Conservation (phyloP, 2,888 invertebrate species). For the Tinea semifulvella region DNA sequence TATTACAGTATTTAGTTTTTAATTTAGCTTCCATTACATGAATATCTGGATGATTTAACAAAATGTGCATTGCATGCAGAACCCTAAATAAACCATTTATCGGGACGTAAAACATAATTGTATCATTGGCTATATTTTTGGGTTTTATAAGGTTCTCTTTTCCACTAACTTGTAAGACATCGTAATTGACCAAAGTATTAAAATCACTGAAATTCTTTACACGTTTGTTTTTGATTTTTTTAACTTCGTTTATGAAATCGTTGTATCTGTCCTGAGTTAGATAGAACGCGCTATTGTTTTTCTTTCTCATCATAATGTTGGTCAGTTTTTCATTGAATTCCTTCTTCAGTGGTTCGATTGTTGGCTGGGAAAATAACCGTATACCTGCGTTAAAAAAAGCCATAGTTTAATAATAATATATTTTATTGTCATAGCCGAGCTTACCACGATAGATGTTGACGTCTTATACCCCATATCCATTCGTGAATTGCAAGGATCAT, state of each 20-base stretch:
- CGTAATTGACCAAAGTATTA: conserved; percentile 42
- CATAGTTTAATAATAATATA: no score
- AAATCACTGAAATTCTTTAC: conserved; percentile 41
- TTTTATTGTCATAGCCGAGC: no score
- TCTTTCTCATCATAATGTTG: conserved; percentile 17
- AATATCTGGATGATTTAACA: conserved; percentile 37
- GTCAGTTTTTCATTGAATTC: conserved; percentile 37
- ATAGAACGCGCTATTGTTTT: conserved; percentile 37
- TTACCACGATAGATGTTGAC: no score
- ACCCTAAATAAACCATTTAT: conserved; percentile 42
- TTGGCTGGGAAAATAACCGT: no score
- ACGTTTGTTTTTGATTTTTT: conserved; percentile 31
- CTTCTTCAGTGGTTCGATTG: conserved; percentile 32
- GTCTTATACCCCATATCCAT: no score
- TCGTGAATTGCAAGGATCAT: no score
- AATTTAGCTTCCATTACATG: conserved; percentile 37
- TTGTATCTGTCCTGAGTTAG: conserved; percentile 33
- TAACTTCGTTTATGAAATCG: conserved; percentile 40
- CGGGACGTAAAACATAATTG: conserved; percentile 39
- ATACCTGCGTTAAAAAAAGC: no score
- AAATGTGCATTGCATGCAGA: conserved; percentile 45
- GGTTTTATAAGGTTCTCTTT: conserved; percentile 38
- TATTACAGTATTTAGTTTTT: conserved; percentile 47
- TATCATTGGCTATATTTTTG: conserved; percentile 25
- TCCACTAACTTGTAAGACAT: conserved; percentile 31